Evolutionary conservation across 1,140 invertebrate genomes (phyloP).

Genomic region (Cecropterus lyciades): DNA sequence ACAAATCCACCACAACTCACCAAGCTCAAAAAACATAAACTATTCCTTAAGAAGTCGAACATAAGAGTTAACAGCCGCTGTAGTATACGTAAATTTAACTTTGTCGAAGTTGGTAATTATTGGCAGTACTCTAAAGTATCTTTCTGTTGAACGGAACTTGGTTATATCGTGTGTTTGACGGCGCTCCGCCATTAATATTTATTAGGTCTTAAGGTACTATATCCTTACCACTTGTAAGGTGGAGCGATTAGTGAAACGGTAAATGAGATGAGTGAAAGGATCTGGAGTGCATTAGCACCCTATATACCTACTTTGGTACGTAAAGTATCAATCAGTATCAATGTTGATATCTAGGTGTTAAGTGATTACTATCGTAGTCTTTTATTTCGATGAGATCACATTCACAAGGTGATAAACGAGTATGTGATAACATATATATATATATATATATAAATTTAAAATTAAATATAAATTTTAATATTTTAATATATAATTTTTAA

Average conservation of each 20-base stretch:
- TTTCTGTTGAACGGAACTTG: constrained; percentile 25
- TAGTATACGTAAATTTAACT: constrained; percentile 29
- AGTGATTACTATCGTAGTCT: too few species aligned
- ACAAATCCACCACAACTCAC: constrained; percentile 44
- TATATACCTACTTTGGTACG: too few species aligned
- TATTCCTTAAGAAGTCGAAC: constrained; percentile 18
- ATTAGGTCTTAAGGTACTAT: constrained; percentile 26
- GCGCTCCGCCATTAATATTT: constrained; percentile 23
- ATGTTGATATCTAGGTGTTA: too few species aligned
- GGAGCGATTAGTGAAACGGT: constrained; percentile 18
- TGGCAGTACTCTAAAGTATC: constrained; percentile 48
- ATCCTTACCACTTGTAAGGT: constrained; percentile 28
- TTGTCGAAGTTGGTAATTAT: constrained; percentile 56
- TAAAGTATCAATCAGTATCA: too few species aligned
- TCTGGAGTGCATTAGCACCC: not conserved
- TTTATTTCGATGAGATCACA: too few species aligned
- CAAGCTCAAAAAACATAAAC: constrained; percentile 27
- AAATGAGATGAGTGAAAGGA: constrained; percentile 31
- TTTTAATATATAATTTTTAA: too few species aligned
- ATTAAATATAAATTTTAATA: too few species aligned
- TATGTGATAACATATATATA: too few species aligned
- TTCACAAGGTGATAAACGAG: too few species aligned
- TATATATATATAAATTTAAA: too few species aligned
- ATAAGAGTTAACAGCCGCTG: not conserved
- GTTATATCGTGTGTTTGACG: constrained; percentile 22